Evolutionary conservation across 2,113 vertebrate species (phyloP).

Genomic region (Vireo altiloquus): DNA sequence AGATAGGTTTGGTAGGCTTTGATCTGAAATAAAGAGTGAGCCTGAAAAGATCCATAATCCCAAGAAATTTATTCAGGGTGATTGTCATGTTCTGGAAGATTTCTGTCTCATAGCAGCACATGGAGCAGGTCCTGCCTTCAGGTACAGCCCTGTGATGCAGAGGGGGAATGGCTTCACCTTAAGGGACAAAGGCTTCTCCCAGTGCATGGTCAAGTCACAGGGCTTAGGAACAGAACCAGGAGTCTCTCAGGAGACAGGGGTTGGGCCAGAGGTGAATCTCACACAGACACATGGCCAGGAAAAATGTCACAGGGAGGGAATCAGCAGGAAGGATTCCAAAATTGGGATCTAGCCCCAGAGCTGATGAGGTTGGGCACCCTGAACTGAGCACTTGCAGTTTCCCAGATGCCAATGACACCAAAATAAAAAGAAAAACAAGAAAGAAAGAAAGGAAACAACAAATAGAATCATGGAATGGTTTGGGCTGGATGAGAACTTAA

Average conservation of each 20-base stretch:
- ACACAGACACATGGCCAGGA: background rate
- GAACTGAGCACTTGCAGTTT: background rate
- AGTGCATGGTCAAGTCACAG: background rate
- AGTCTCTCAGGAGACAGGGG: background rate
- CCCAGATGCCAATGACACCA: background rate
- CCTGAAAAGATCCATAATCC: background rate
- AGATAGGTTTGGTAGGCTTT: background rate
- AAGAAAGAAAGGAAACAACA: background rate
- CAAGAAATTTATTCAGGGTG: background rate
- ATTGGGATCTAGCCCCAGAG: background rate
- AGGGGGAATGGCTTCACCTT: background rate
- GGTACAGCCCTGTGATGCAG: rapidly evolving
- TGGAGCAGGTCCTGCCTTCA: background rate
- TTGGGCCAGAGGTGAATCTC: background rate
- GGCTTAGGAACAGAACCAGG: background rate
- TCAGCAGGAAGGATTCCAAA: background rate
- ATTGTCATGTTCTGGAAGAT: background rate
- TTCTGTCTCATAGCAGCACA: background rate
- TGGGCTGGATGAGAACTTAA: background rate
- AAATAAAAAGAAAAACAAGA: background rate
- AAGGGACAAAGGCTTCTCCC: background rate
- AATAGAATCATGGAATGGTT: background rate
- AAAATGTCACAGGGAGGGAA: background rate
- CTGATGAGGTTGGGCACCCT: background rate
- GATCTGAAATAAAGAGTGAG: background rate